Evolutionary conservation across 1,140 invertebrate genomes (phyloP).

Genomic region (Drosophila persimilis): DNA sequence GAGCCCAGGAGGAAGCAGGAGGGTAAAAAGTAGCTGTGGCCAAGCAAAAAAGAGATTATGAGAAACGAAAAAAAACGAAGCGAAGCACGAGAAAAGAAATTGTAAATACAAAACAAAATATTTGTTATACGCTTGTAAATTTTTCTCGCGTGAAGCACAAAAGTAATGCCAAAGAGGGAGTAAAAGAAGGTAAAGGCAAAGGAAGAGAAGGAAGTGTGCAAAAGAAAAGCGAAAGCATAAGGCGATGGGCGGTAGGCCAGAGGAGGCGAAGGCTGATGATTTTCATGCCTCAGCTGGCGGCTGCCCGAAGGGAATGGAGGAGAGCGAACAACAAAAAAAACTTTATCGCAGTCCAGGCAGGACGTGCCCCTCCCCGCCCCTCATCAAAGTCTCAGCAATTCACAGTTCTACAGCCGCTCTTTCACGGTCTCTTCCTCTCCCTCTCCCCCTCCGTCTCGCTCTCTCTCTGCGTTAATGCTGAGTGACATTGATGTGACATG

Average conservation of each 20-base stretch:
- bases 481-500: slow-evolving; percentile 80
- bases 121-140: slow-evolving; percentile 80
- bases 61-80: slow-evolving; percentile 2
- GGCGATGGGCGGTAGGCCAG: not conserved
- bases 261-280: slow-evolving; percentile 47
- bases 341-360: slow-evolving; percentile 68
- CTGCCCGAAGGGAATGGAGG: slow-evolving; percentile 29
- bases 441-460: not conserved
- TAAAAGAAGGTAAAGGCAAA: slow-evolving; percentile 14
- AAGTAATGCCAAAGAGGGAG: slow-evolving; percentile 25
- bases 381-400: not conserved
- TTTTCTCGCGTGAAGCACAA: slow-evolving; percentile 55
- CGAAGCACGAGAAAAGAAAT: slow-evolving; percentile 41
- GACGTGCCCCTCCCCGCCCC: slow-evolving; percentile 40
- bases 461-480: slow-evolving; percentile 60
- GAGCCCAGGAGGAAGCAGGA: not conserved
- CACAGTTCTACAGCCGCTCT: too few species aligned
- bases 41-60: slow-evolving; percentile 6
- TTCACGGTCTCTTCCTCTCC: not conserved
- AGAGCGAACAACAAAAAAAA: slow-evolving; percentile 46
- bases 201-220: slow-evolving; percentile 21
- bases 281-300: slow-evolving; percentile 45
- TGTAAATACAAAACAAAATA: slow-evolving; percentile 76
- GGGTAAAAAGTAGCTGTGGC: too few species aligned
- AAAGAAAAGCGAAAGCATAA: slow-evolving; percentile 58